Evolutionary conservation across 2,113 vertebrate genomes (phyloP).

Genomic region (Ptilorrhoa leucosticta): DNA sequence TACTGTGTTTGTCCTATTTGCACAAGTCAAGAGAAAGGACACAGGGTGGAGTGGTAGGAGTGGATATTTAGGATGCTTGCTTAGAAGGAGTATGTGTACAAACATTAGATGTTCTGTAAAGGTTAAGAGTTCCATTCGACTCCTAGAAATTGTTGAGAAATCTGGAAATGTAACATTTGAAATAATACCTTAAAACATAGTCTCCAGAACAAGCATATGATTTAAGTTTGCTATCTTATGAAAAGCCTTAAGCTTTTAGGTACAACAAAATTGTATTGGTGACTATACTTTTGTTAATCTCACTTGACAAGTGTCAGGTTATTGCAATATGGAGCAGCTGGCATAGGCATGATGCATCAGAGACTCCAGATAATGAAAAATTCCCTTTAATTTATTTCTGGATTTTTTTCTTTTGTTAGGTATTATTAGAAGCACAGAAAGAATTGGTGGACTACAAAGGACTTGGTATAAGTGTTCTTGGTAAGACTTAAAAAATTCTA

Average conservation of each 20-base stretch:
- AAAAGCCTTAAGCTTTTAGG: neutral
- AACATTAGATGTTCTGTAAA: neutral
- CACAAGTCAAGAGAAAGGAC: neutral
- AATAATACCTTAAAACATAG: neutral
- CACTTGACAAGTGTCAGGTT: neutral
- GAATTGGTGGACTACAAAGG: constrained; percentile 86
- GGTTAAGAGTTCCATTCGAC: neutral
- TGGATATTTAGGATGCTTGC: neutral
- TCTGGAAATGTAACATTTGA: neutral
- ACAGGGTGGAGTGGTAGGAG: neutral
- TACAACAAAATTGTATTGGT: neutral
- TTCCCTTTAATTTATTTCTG: neutral
- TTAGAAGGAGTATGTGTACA: neutral
- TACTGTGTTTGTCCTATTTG: neutral
- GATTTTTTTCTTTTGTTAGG: constrained; percentile 70
- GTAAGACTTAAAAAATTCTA: constrained; percentile 70
- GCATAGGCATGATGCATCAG: neutral
- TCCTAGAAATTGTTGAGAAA: neutral
- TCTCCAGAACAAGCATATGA: neutral
- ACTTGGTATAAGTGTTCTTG: constrained; percentile 92
- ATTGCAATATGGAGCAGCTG: neutral
- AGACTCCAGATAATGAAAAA: neutral
- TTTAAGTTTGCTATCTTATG: neutral
- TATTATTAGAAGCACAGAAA: constrained; percentile 88
- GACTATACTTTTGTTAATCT: neutral